phyloP scores from a whole-genome alignment of 2,797 vertebrate species.

The Anisognathus igniventris region DNA sequence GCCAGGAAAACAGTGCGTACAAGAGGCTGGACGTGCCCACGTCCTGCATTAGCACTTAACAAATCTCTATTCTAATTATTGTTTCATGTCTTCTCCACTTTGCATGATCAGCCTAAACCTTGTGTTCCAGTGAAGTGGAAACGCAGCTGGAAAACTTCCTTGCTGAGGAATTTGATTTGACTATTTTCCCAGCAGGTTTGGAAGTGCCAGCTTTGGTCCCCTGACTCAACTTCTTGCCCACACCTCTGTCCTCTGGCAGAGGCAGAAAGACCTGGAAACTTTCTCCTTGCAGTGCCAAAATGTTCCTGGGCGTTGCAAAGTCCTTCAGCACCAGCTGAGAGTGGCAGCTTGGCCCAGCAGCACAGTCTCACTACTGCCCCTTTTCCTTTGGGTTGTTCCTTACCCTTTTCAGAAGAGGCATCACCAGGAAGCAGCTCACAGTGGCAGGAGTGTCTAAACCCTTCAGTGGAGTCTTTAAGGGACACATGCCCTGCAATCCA shows the following conservation, averaged over 20 bases:
- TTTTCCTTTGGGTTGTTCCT: neutral
- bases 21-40: neutral
- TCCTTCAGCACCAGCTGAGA: neutral
- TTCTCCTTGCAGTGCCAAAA: neutral
- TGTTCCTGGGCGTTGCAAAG: neutral
- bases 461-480: slow-evolving; percentile 85
- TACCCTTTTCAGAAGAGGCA: slow-evolving; percentile 85
- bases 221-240: neutral
- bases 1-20: neutral
- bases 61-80: neutral
- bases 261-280: neutral
- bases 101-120: neutral
- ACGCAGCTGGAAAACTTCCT: slow-evolving; percentile 39
- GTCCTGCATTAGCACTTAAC: neutral
- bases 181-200: neutral
- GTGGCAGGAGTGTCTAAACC: slow-evolving; percentile 86
- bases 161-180: slow-evolving; percentile 24
- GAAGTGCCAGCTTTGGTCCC: slow-evolving; percentile 1
- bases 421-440: slow-evolving; percentile 87
- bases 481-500: slow-evolving; percentile 94
- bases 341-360: neutral
- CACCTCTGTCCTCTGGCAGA: slow-evolving; percentile 8
- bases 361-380: neutral
- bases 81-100: neutral
- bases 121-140: slow-evolving; percentile 40